Conservation (phyloP, 2,113 vertebrate species). For the Triplophysa rosa region DNA sequence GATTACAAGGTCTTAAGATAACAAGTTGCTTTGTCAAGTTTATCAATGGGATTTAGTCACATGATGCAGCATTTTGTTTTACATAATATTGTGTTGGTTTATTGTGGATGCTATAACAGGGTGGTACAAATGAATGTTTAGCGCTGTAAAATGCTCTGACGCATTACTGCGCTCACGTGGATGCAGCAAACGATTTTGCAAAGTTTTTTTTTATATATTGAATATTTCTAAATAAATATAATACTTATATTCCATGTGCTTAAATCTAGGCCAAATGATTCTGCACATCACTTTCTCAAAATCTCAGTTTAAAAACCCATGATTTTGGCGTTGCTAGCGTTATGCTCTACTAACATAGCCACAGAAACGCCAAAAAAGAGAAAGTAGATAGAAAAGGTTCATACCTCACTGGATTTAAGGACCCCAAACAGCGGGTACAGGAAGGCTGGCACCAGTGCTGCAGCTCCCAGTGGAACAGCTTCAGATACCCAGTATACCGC, state of each 20-base stretch:
- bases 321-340: neutral
- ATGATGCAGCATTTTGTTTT: slow-evolving; percentile 62
- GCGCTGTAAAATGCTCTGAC: neutral
- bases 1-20: slow-evolving; percentile 43
- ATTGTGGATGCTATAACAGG: neutral
- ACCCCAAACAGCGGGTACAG: slow-evolving; percentile 96
- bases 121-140: neutral
- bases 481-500: slow-evolving; percentile 96
- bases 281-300: no score
- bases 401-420: slow-evolving; percentile 96
- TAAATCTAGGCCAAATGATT: no score
- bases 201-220: no score
- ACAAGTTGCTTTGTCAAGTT: slow-evolving; percentile 48
- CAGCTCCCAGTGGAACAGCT: slow-evolving; percentile 92
- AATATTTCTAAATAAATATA: no score
- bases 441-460: slow-evolving; percentile 94
- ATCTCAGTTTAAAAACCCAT: no score
- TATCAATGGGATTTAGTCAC: slow-evolving; percentile 53
- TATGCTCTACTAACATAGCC: no score
- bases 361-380: neutral
- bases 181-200: neutral
- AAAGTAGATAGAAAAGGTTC: slow-evolving; percentile 14
- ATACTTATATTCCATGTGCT: no score
- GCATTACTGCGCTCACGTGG: neutral
- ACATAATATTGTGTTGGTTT: slow-evolving; percentile 40